Evolutionary conservation across 1,140 invertebrate species (phyloP).

Genomic region (Trissolcus basalis): DNA sequence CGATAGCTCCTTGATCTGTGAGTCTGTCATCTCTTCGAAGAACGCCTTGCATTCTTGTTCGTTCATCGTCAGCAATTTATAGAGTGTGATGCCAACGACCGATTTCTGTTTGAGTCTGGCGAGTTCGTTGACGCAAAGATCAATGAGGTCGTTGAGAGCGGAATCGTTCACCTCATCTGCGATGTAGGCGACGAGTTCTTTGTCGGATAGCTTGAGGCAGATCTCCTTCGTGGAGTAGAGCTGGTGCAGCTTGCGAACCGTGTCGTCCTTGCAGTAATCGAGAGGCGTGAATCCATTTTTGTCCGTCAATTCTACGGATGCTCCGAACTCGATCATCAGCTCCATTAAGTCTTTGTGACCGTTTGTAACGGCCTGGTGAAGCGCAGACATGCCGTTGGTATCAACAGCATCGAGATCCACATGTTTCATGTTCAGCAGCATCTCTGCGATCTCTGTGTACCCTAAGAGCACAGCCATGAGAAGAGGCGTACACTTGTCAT

Average conservation of each 20-base stretch:
- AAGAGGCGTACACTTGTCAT: slow-evolving; percentile 19
- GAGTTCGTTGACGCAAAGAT: slow-evolving; percentile 31
- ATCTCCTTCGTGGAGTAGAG: slow-evolving; percentile 7
- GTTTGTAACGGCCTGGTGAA: slow-evolving; percentile 29
- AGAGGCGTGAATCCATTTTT: slow-evolving; percentile 5
- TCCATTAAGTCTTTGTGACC: slow-evolving; percentile 7
- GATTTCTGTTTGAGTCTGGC: slow-evolving; percentile 28
- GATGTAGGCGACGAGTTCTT: slow-evolving; percentile 2
- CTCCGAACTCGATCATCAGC: slow-evolving; percentile 32
- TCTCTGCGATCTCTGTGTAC: slow-evolving; percentile 26
- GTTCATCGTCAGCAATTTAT: slow-evolving; percentile 28
- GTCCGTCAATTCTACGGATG: slow-evolving; percentile 6
- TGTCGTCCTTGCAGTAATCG: slow-evolving; percentile 25
- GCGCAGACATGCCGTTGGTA: slow-evolving; percentile 25
- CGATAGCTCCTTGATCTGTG: slow-evolving; percentile 14
- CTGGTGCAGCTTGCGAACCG: slow-evolving; percentile 1
- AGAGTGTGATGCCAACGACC: slow-evolving; percentile 19
- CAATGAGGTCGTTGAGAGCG: slow-evolving; percentile 8
- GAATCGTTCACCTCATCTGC: not conserved
- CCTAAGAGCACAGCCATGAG: slow-evolving; percentile 13
- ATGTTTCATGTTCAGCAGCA: slow-evolving; percentile 17
- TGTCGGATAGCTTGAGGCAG: slow-evolving; percentile 13
- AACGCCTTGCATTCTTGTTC: not conserved
- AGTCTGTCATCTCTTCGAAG: slow-evolving; percentile 10
- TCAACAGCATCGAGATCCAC: slow-evolving; percentile 21